Evolutionary conservation across 1,140 invertebrate species (phyloP).

Genomic region (Amphibalanus amphitrite): DNA sequence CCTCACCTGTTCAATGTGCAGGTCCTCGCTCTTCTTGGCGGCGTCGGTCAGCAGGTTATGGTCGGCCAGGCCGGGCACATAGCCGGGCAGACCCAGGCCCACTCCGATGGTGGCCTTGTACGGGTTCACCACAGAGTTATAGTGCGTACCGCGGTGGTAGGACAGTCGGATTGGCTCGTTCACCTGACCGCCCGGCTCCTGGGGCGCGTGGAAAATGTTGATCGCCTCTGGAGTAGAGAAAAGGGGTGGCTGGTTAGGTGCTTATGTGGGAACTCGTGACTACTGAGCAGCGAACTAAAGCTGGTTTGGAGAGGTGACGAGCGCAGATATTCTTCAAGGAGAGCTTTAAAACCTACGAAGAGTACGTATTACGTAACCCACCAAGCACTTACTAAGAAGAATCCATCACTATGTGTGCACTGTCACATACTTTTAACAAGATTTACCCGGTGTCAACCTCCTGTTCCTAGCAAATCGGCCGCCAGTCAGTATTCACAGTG

Average conservation of each 20-base stretch:
- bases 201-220: constrained; percentile 68
- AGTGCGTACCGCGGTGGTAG: constrained; percentile 77
- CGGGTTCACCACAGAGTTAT: constrained; percentile 80
- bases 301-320: no score
- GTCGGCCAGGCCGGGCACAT: constrained; percentile 60
- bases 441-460: no score
- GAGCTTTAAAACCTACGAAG: no score
- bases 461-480: no score
- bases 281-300: no score
- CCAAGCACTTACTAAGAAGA: no score
- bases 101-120: constrained; percentile 38
- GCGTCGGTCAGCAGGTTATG: constrained; percentile 59
- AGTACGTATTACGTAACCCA: no score
- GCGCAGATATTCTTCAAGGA: no score
- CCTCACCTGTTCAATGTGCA: constrained; percentile 59
- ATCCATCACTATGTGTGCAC: no score
- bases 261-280: background rate
- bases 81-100: constrained; percentile 55
- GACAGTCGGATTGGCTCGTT: constrained; percentile 69
- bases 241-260: background rate
- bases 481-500: no score
- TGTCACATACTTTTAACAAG: no score
- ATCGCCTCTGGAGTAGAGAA: constrained; percentile 47
- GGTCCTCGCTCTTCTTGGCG: constrained; percentile 59
- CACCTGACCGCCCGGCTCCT: constrained; percentile 29